A percentile compares a stretch with the other conserved stretches of the same genome.
Evolutionary conservation across 2,888 invertebrate genomes (phyloP).

Genomic region (Drosophila diplacantha): DNA sequence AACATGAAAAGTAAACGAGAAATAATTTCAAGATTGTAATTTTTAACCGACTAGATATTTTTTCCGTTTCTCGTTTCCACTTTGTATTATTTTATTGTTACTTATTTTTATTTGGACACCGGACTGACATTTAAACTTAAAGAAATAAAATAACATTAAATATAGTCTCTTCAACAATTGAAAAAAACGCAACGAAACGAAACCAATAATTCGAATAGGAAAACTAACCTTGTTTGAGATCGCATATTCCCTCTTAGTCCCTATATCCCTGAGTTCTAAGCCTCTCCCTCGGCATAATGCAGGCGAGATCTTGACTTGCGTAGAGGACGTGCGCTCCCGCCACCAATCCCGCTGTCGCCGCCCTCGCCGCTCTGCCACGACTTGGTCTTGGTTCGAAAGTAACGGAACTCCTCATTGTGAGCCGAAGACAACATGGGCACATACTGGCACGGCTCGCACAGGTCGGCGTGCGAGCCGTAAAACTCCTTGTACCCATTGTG

Average conservation of each 20-base stretch:
- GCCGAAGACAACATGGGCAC: constrained; percentile 91
- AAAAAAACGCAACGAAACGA: constrained; percentile 54
- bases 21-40: constrained; percentile 30
- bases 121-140: constrained; percentile 26
- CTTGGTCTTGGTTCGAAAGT: constrained; percentile 87
- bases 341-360: constrained; percentile 76
- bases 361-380: constrained; percentile 81
- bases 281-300: constrained; percentile 60
- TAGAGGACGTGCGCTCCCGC: constrained; percentile 59
- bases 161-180: constrained; percentile 24
- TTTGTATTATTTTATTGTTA: not conserved
- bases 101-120: constrained; percentile 6
- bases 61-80: constrained; percentile 1
- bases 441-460: constrained; percentile 87
- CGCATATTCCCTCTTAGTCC: not conserved
- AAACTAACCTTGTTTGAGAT: constrained; percentile 4
- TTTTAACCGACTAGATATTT: constrained; percentile 62
- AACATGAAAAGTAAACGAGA: constrained; percentile 22
- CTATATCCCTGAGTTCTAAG: not conserved
- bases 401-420: constrained; percentile 84
- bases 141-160: constrained; percentile 9
- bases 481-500: constrained; percentile 94
- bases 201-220: constrained; percentile 47
- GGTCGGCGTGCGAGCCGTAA: constrained; percentile 82
- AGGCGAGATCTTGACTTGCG: constrained; percentile 76